Conservation (phyloP, 2,113 vertebrate species). For the Numenius arquata region DNA sequence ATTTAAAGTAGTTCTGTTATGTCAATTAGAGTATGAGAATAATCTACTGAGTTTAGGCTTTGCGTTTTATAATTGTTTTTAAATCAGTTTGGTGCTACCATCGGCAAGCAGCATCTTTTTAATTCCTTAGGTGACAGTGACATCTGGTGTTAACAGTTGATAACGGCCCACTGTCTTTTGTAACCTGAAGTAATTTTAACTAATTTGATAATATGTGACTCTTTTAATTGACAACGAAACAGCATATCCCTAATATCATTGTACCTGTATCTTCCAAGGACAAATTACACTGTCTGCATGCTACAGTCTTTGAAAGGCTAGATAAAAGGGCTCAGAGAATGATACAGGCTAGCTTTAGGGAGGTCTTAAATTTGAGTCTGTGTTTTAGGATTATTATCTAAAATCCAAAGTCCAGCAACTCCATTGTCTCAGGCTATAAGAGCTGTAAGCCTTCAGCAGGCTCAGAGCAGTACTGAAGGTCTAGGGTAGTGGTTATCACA, state of each 20-base stretch:
- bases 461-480: background rate
- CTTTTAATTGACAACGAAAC: background rate
- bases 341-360: too few relatives aligned
- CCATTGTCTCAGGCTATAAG: background rate
- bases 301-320: background rate
- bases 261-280: background rate
- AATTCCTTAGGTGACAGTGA: conserved; percentile 32
- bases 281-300: background rate
- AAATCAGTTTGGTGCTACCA: fast-evolving
- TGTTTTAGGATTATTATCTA: background rate
- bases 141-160: background rate
- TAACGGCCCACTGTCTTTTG: background rate
- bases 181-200: background rate
- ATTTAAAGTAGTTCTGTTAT: background rate
- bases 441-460: background rate
- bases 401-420: background rate
- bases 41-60: background rate
- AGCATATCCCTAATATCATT: background rate
- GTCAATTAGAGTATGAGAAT: background rate
- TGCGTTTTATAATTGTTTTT: background rate
- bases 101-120: background rate
- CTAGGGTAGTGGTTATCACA: background rate
- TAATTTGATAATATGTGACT: fast-evolving
- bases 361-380: background rate
- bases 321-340: background rate